Base-by-base conservation (phyloP, 2,797 vertebrate genomes). In the Otolemur crassicaudatus region DNA sequence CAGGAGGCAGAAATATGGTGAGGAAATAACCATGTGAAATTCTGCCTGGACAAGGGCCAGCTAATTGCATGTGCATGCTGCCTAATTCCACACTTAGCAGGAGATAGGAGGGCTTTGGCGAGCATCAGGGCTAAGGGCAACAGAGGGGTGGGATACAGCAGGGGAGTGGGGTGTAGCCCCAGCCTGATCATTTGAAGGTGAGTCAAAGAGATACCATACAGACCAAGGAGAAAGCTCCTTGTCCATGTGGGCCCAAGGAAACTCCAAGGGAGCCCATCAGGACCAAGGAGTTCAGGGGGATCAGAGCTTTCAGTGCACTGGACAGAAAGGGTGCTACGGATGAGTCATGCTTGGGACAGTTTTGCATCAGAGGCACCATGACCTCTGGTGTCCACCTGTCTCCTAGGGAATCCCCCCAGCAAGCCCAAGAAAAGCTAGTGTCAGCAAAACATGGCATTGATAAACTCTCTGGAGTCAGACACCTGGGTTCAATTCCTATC, bases 11-110 rank as follows among this genome's bases (percentile, higher is more conserved):
- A 95, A 96, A 94, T 83, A 95, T 34, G 83, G 75, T 89, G 75
- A 97, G 67, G 92, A 97, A 97, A 96, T 95, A 96, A 73, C 46
- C 88, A 94, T 65, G 83, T 92, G 83, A 95, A 95, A 95, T 90
- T 46, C 49, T 84, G 29, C 86, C 97, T 97, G 94, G 96, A 89
- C 61, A 69, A 46, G 25, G 29, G 88, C 94, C 96, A 96, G 61
- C 56, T 67, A 97, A 92, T 53, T 11, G 86, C 60, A 31, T 58
- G 49, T 53, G 46, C 43, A 8, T 8, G 0, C 60, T 94, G 95
- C 94, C 95, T 97, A 95, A 63, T 91, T 90, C 94, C 90, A 92
- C 75, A 69, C 75, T 83, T 84, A 76, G 37, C 81, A 94, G 86
- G 65, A 95, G 90, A 79, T 8, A 2, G 85, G 77, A 95, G 60